These are phyloP conservation scores for Allolobophora icterica DNA, from an alignment of 2,888 invertebrate genomes.

Conservation along the genomic window DNA sequence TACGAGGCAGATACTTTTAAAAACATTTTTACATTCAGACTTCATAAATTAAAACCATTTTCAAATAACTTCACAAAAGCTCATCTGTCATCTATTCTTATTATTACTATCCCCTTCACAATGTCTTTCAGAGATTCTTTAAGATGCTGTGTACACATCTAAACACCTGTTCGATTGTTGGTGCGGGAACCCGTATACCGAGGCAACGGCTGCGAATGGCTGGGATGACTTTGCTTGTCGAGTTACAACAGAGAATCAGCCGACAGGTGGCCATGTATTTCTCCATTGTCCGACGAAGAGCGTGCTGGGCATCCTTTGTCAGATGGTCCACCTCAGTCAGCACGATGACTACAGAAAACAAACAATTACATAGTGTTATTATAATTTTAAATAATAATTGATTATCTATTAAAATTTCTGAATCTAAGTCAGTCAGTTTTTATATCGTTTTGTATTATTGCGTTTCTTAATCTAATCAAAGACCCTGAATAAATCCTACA, in stretches of 20 bases:
- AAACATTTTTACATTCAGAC: conserved; percentile 18
- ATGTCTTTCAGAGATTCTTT: no score
- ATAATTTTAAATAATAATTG: background rate
- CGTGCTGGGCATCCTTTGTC: conserved; percentile 97
- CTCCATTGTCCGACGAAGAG: conserved; percentile 96
- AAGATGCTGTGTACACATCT: background rate
- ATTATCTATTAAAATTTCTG: background rate
- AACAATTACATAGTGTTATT: background rate
- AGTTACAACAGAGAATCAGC: conserved; percentile 89
- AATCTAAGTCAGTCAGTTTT: no score
- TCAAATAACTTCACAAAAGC: no score
- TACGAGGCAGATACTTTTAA: background rate
- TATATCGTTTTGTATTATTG: no score
- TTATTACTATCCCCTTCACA: no score
- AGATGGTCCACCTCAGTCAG: conserved; percentile 92
- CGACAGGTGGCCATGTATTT: conserved; percentile 95
- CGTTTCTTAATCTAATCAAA: background rate
- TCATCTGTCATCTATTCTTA: no score
- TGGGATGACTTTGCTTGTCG: conserved; percentile 90
- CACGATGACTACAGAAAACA: conserved; percentile 78
- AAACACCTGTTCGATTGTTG: conserved; percentile 81
- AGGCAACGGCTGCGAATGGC: conserved; percentile 94
- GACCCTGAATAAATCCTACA: background rate
- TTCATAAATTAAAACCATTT: background rate
- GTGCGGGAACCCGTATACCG: conserved; percentile 88